A percentile compares a stretch with the other conserved stretches of the same genome.
These are phyloP conservation scores for Brachionichthys hirsutus DNA, from an alignment of 2,113 vertebrate species.

Conservation along the genomic window DNA sequence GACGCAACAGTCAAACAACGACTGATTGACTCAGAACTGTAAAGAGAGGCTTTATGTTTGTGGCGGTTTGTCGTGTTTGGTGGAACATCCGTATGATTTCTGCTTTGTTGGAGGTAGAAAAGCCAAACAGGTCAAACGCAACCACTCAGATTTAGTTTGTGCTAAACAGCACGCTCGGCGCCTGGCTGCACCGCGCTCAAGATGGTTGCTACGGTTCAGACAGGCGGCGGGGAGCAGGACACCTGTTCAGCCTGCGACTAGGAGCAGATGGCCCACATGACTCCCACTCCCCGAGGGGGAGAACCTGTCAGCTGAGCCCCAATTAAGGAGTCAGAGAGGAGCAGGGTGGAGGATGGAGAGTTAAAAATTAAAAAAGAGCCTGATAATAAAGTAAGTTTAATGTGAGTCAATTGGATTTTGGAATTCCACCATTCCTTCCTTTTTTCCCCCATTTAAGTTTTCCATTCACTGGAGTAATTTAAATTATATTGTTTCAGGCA, in stretches of 20 bases:
- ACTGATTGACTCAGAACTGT: no score
- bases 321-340: constrained; percentile 64
- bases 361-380: constrained; percentile 7
- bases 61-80: constrained; percentile 8
- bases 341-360: constrained; percentile 15
- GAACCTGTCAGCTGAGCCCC: constrained; percentile 68
- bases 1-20: no score
- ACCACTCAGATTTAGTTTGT: constrained; percentile 16
- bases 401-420: constrained; percentile 12
- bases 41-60: constrained; percentile 11
- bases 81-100: constrained; percentile 25
- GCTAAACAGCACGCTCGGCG: constrained; percentile 28
- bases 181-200: neutral
- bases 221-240: constrained; percentile 46
- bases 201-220: constrained; percentile 36
- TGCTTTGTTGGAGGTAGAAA: constrained; percentile 28
- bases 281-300: constrained; percentile 54
- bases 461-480: no score
- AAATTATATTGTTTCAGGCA: no score
- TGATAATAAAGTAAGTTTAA: constrained; percentile 27
- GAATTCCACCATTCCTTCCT: no score
- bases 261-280: constrained; percentile 72
- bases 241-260: constrained; percentile 66
- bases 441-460: no score
- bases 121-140: constrained; percentile 33